Evolutionary conservation across 2,113 vertebrate species (phyloP).

Genomic region (Hiodon tergisus): DNA sequence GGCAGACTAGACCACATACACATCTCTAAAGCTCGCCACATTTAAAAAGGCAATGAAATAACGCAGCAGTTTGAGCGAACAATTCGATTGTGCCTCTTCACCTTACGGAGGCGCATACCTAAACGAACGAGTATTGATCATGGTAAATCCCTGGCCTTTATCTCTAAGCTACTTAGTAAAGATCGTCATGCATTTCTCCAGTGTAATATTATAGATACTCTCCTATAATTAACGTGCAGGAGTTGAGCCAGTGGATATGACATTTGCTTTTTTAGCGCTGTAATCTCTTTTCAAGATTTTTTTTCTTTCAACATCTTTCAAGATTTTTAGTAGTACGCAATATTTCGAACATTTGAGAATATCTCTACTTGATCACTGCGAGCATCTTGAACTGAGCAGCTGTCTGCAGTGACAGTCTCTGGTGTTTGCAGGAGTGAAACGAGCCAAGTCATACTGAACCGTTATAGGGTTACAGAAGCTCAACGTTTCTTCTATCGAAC

Average conservation of each 20-base stretch:
- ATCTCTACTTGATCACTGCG: too few species aligned
- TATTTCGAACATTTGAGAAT: too few species aligned
- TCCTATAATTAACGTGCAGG: conserved; percentile 15
- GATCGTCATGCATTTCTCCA: conserved; percentile 5
- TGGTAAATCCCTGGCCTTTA: conserved; percentile 4
- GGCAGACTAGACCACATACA: conserved; percentile 9
- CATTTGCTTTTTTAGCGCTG: background rate
- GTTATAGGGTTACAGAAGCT: too few species aligned
- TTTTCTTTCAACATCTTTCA: too few species aligned
- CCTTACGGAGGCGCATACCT: background rate
- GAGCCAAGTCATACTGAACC: too few species aligned
- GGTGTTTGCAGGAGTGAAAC: too few species aligned
- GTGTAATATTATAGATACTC: conserved; percentile 19
- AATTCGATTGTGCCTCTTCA: background rate
- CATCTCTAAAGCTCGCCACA: background rate
- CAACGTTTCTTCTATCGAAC: too few species aligned
- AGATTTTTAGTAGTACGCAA: too few species aligned
- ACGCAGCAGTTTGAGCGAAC: background rate
- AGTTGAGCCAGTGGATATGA: conserved; percentile 1
- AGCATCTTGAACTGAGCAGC: too few species aligned
- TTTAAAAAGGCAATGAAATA: conserved; percentile 6
- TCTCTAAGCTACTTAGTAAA: conserved; percentile 22
- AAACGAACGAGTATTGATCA: conserved; percentile 7
- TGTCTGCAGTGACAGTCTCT: too few species aligned
- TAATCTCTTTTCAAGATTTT: background rate